Conservation (phyloP, 2,113 vertebrate species). For the Eudyptes chrysolophus region DNA sequence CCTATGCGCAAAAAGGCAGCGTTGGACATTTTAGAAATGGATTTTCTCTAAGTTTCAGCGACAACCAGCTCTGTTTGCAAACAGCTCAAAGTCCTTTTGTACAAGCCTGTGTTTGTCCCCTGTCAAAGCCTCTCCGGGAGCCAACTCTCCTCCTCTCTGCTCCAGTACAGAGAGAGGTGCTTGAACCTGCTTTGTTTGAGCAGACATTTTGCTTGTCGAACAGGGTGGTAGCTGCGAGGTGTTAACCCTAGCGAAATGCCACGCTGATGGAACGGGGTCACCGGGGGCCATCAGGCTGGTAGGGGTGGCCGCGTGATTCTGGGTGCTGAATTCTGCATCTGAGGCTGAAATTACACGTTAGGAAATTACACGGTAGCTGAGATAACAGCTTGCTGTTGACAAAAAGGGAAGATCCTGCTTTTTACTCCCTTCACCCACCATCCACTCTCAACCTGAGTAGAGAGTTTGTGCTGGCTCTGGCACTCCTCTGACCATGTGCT, state of each 20-base stretch:
- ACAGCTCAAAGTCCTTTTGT: neutral
- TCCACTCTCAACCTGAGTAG: neutral
- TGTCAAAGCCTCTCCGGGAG: neutral
- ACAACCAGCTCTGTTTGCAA: neutral
- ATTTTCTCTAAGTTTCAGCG: neutral
- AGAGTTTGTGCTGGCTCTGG: neutral
- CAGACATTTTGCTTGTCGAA: neutral
- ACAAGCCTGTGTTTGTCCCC: neutral
- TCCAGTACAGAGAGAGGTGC: neutral
- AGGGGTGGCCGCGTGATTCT: neutral
- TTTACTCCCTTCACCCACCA: neutral
- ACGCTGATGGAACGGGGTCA: accelerated
- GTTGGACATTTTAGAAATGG: neutral
- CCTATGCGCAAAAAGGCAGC: neutral
- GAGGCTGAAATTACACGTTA: constrained; percentile 41
- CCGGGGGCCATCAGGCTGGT: neutral
- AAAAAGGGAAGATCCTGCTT: neutral
- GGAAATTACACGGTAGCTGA: constrained; percentile 18
- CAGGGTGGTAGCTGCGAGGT: neutral
- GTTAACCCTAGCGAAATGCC: neutral
- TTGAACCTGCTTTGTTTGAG: neutral
- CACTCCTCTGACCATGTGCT: neutral
- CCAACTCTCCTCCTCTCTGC: neutral
- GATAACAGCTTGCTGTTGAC: constrained; percentile 1
- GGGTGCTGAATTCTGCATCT: neutral